Evolutionary conservation across 1,140 invertebrate species (phyloP).

Genomic region (Uloborus diversus): DNA sequence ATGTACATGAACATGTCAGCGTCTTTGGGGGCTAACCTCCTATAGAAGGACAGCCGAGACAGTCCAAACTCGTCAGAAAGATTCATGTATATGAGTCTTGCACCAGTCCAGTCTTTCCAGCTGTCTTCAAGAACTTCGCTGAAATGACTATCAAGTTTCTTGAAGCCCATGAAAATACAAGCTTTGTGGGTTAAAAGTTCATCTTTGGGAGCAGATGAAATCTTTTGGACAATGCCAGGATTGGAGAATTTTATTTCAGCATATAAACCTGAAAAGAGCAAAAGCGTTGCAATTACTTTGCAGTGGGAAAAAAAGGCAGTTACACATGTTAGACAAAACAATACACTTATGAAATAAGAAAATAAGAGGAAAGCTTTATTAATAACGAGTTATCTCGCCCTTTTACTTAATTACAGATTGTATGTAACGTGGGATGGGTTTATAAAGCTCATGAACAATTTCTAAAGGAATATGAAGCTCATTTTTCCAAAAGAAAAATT

Average conservation of each 20-base stretch:
- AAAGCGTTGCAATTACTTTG: too few relatives aligned
- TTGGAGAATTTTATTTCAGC: conserved; percentile 56
- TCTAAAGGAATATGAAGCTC: too few relatives aligned
- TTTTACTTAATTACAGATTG: too few relatives aligned
- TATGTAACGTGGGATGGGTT: too few relatives aligned
- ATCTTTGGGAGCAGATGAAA: neutral
- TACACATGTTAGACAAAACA: too few relatives aligned
- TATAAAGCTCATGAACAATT: too few relatives aligned
- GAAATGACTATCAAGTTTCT: conserved; percentile 65
- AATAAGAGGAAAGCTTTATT: too few relatives aligned
- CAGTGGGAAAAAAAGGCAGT: too few relatives aligned
- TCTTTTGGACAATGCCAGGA: conserved; percentile 1
- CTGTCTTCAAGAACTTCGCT: conserved; percentile 64
- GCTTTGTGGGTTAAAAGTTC: conserved; percentile 31
- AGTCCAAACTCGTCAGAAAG: conserved; percentile 66
- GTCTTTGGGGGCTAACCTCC: conserved; percentile 63
- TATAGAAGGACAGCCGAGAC: conserved; percentile 64
- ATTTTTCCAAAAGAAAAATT: too few relatives aligned
- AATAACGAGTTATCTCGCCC: too few relatives aligned
- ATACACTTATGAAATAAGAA: too few relatives aligned
- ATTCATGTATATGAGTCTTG: conserved; percentile 66
- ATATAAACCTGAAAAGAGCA: conserved; percentile 61
- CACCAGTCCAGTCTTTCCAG: conserved; percentile 70
- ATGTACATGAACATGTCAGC: conserved; percentile 67
- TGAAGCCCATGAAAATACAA: conserved; percentile 66